Conservation (phyloP, 2,113 vertebrate genomes). For the Tapirus terrestris region DNA sequence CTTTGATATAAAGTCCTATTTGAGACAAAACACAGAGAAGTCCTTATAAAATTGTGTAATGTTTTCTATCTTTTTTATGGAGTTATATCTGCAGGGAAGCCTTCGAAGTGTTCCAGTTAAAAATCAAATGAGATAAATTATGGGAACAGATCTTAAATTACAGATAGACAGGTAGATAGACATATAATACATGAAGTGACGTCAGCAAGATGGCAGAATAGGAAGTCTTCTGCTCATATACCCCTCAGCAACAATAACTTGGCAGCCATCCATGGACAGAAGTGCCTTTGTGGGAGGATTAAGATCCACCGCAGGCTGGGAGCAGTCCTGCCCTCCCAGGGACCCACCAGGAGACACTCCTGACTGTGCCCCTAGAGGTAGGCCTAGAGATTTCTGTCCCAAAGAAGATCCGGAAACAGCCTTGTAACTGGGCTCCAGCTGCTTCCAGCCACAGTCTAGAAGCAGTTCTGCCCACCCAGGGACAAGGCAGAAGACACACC, state of each 20-base stretch:
- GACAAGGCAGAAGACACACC: not conserved
- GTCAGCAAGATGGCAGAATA: not conserved
- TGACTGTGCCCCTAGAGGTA: not conserved
- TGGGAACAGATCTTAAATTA: not conserved
- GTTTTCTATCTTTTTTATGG: not conserved
- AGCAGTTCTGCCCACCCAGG: not conserved
- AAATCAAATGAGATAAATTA: not conserved
- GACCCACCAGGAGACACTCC: not conserved
- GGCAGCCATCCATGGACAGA: not conserved
- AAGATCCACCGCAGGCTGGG: not conserved
- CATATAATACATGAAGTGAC: not conserved
- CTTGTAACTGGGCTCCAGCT: not conserved
- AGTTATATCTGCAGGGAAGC: not conserved
- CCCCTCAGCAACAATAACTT: not conserved
- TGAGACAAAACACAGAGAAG: not conserved
- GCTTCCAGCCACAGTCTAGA: not conserved
- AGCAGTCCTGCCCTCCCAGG: not conserved
- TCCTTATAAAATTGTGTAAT: not conserved
- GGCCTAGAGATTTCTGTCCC: not conserved
- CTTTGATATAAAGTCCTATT: not conserved
- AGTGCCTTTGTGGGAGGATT: accelerated
- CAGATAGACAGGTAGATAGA: not conserved
- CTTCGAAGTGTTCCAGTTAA: not conserved
- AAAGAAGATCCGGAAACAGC: not conserved
- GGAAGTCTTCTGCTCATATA: not conserved